Conservation (phyloP, 2,888 invertebrate genomes). For the Eristalis arbustorum region DNA sequence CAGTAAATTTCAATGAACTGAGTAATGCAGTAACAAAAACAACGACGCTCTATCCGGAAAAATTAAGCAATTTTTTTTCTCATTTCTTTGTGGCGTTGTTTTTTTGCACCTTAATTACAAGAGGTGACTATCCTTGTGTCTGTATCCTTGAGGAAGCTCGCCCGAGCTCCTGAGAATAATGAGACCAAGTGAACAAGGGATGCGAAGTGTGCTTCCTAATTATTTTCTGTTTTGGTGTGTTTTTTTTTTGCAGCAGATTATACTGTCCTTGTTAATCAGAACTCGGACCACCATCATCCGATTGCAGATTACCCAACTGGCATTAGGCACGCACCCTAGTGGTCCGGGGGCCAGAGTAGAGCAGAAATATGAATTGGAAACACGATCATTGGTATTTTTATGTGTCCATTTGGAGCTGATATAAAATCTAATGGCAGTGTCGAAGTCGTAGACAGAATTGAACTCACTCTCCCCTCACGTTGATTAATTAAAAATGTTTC, state of each 20-base stretch:
- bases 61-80: conserved; percentile 64
- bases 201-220: conserved; percentile 50
- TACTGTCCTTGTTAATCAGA: conserved; percentile 43
- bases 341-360: neutral
- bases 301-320: conserved; percentile 35
- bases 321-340: conserved; percentile 12
- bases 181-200: neutral
- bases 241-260: conserved; percentile 23
- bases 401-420: conserved; percentile 21
- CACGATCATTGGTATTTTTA: conserved; percentile 43
- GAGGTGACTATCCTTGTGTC: conserved; percentile 51
- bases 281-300: conserved; percentile 52
- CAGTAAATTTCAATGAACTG: conserved; percentile 65
- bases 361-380: neutral
- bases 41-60: conserved; percentile 55
- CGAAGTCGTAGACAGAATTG: neutral
- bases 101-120: conserved; percentile 50
- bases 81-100: neutral
- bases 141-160: neutral
- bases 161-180: neutral
- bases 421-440: conserved; percentile 14
- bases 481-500: conserved; percentile 70
- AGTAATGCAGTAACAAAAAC: conserved; percentile 39
- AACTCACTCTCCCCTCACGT: conserved; percentile 16
- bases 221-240: conserved; percentile 43